phyloP scores from a whole-genome alignment of 1,140 invertebrate species.

The Mizuhopecten yessoensis region DNA sequence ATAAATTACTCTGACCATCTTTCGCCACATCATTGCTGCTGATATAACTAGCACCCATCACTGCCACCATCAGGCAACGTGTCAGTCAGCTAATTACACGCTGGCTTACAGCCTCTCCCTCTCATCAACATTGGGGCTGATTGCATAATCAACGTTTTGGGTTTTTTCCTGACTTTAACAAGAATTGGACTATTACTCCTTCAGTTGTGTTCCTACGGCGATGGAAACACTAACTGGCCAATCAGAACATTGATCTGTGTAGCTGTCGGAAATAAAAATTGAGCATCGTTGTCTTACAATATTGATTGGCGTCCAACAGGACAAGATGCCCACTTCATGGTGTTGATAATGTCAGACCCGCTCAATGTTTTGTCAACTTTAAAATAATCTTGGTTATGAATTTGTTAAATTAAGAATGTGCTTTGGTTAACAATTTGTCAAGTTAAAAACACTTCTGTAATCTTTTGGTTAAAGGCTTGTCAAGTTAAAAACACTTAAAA shows the following conservation, averaged over 20 bases:
- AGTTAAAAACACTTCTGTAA: too few relatives aligned
- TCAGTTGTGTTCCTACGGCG: neutral
- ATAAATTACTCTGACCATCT: neutral
- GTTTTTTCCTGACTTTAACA: neutral
- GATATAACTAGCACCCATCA: slow-evolving; percentile 1
- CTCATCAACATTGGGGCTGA: neutral
- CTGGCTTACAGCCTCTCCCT: neutral
- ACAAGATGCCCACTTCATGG: neutral
- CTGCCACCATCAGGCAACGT: neutral
- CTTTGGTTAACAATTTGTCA: too few relatives aligned
- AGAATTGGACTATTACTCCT: neutral
- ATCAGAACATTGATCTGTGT: slow-evolving; percentile 26
- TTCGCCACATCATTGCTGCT: neutral
- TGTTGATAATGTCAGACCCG: neutral
- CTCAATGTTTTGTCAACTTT: neutral
- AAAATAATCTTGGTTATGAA: neutral
- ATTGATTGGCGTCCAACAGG: neutral
- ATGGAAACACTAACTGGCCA: slow-evolving; percentile 11
- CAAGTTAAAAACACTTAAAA: too few relatives aligned
- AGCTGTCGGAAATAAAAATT: neutral
- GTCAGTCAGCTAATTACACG: neutral
- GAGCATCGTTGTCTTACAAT: neutral
- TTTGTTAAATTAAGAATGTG: too few relatives aligned
- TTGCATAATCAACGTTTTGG: neutral
- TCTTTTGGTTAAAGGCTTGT: too few relatives aligned